Base-by-base conservation (phyloP, 2,113 vertebrate genomes). In the Papio anubis region DNA sequence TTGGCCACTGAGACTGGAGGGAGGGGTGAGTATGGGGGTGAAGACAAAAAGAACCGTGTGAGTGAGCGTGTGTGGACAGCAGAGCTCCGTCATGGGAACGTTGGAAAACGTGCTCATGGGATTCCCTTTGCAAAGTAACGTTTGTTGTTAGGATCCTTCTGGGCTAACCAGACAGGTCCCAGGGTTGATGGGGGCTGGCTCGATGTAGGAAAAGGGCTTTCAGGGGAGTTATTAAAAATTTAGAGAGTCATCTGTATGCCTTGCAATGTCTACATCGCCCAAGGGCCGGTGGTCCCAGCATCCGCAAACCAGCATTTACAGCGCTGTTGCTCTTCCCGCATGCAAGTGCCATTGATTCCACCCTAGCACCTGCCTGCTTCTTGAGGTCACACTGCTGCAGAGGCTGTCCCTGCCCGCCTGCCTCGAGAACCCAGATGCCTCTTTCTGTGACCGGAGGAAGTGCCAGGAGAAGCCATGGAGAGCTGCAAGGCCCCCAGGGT, bases 1-100 rank as follows among this genome's bases (percentile, higher is more conserved):
- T 97, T 75, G 93, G 96, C 40, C 38, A 0, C 5, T 78, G 79
- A 80, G 93, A 87, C 97, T 87, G 85, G 85, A 93, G 92, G 96
- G 94, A 21, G 43, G 94, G 55, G 96, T 82, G 75, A 94, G 93
- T 90, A 96, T 40, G 86, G 90, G 18, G 59, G 83, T 50, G 59
- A 84, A 1, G n/a, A 1, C 43, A 5, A 25, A 38, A 20, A 35
- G 68, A 35, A 18, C 30, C 70, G 81, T 70, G 79, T 14, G 32
- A 57, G 35, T 78, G 32, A 38, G 27, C 12, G 13, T 88, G 40
- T 30, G 70, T 68, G 45, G 92, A 76, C 14, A 90, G 92, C 14
- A 90, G 92, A 88, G 87, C 64, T 88, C 2, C 3, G 2, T 30
- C 9, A 55, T 91, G 78, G 75, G 70, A 30, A 23, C 55, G 68